A percentile compares a stretch with the other conserved stretches of the same genome.
Conservation (phyloP, 2,113 vertebrate species). For the Bubalus kerabau region DNA sequence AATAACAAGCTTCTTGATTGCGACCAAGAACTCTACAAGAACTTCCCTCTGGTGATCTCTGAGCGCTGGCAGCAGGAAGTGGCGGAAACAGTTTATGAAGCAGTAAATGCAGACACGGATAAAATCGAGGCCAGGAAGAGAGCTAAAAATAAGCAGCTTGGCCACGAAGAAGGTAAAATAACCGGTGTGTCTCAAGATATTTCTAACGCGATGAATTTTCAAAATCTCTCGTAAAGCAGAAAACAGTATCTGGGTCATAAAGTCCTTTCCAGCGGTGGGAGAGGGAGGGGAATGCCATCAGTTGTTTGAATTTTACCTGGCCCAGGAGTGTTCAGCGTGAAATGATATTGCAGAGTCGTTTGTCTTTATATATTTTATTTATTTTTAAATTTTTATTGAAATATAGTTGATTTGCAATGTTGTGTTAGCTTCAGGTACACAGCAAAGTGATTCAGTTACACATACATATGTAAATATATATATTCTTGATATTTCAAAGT, state of each 20-base stretch:
- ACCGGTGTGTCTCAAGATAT: fast-evolving
- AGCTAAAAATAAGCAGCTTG: constrained; percentile 97
- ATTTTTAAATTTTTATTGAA: not conserved
- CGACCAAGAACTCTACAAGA: constrained; percentile 98
- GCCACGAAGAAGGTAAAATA: constrained; percentile 95
- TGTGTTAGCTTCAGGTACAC: not conserved
- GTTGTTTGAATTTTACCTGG: not conserved
- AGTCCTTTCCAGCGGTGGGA: not conserved
- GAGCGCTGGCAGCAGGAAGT: constrained; percentile 99
- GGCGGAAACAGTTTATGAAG: constrained; percentile 95
- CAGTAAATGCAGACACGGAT: constrained; percentile 95
- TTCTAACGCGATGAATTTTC: not conserved
- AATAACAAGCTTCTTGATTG: constrained; percentile 90
- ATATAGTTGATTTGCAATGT: not conserved
- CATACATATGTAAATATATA: not conserved
- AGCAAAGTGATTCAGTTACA: not conserved
- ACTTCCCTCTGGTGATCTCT: constrained; percentile 98
- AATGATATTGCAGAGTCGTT: not conserved
- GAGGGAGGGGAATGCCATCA: not conserved
- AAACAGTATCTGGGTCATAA: not conserved
- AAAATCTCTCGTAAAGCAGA: not conserved
- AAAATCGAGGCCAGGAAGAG: constrained; percentile 95
- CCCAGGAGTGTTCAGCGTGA: not conserved
- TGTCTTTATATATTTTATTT: not conserved
- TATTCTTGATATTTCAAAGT: not conserved